A percentile compares a stretch with the other conserved stretches of the same genome.
These are phyloP conservation scores for Aethes cnicana DNA, from an alignment of 2,888 invertebrate species.

Conservation along the genomic window DNA sequence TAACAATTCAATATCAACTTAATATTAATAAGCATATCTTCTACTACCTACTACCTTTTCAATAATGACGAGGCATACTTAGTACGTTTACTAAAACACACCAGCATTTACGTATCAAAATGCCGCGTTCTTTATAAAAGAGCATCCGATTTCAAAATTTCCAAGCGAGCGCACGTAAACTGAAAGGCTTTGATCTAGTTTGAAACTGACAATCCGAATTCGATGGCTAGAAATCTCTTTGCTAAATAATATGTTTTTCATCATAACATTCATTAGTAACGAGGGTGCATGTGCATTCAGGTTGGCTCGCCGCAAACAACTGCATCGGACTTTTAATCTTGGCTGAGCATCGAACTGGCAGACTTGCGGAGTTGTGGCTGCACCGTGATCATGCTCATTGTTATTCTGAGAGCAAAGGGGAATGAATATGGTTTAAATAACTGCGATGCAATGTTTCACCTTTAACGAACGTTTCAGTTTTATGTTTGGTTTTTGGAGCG, in stretches of 20 bases:
- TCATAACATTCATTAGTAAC: conserved; percentile 71
- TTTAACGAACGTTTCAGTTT: too few relatives aligned
- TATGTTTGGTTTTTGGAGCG: too few relatives aligned
- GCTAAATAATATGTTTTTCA: conserved; percentile 56
- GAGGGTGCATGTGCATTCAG: conserved; percentile 63
- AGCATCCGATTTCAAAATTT: conserved; percentile 1
- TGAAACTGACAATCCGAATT: conserved; percentile 61
- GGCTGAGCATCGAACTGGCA: conserved; percentile 52
- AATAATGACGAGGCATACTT: too few relatives aligned
- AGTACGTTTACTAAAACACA: too few relatives aligned
- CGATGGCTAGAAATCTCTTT: conserved; percentile 59
- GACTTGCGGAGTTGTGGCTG: conserved; percentile 51
- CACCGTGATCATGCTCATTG: conserved; percentile 46
- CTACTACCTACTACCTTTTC: too few relatives aligned
- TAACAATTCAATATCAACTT: too few relatives aligned
- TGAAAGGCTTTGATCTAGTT: conserved; percentile 54
- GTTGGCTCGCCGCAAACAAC: conserved; percentile 62
- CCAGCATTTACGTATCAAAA: background rate
- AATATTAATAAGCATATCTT: too few relatives aligned
- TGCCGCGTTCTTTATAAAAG: too few relatives aligned
- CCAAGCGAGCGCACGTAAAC: conserved; percentile 22
- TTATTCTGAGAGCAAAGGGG: conserved; percentile 32
- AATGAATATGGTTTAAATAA: conserved; percentile 1
- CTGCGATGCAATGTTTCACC: background rate
- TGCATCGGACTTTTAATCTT: conserved; percentile 74